phyloP scores from a whole-genome alignment of 1,140 invertebrate genomes.

The Drosophila kanapiae region DNA sequence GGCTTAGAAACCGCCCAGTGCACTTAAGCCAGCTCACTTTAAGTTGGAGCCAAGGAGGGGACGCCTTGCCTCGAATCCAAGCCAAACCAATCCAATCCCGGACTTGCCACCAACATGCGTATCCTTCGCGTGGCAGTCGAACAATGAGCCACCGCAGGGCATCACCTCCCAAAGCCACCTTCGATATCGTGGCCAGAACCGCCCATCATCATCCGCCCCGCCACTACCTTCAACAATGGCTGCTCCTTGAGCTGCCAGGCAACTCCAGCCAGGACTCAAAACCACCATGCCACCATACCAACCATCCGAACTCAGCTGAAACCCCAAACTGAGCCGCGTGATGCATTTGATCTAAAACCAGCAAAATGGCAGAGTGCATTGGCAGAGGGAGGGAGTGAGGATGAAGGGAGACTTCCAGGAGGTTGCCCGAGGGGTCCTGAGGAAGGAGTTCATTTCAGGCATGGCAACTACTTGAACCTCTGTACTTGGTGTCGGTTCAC shows the following conservation, averaged over 20 bases:
- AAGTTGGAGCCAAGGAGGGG: slow-evolving; percentile 13
- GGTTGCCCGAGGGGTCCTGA: background rate
- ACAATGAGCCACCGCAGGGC: slow-evolving; percentile 70
- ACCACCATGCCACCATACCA: background rate
- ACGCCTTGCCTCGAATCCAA: background rate
- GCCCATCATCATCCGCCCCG: background rate
- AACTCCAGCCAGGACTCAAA: slow-evolving; percentile 33
- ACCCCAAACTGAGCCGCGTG: slow-evolving; percentile 47
- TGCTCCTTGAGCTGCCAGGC: slow-evolving; percentile 56
- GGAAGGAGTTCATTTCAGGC: slow-evolving; percentile 20
- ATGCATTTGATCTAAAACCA: slow-evolving; percentile 74
- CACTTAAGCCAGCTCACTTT: slow-evolving; percentile 38
- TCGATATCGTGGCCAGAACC: slow-evolving; percentile 11
- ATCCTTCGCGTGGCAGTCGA: slow-evolving; percentile 63
- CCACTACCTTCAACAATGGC: slow-evolving; percentile 21
- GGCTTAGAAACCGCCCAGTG: slow-evolving; percentile 26
- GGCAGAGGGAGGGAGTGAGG: background rate
- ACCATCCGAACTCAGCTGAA: slow-evolving; percentile 22
- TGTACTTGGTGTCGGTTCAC: slow-evolving; percentile 11
- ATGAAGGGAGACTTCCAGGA: background rate
- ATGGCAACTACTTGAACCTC: slow-evolving; percentile 34
- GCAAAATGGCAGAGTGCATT: slow-evolving; percentile 56
- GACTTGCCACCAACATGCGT: slow-evolving; percentile 73
- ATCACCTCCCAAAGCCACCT: slow-evolving; percentile 30
- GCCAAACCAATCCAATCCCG: slow-evolving; percentile 58